A percentile compares a stretch with the other conserved stretches of the same genome.
These are phyloP conservation scores for Pediacus dermestoides DNA, from an alignment of 2,888 invertebrate species.

Conservation along the genomic window DNA sequence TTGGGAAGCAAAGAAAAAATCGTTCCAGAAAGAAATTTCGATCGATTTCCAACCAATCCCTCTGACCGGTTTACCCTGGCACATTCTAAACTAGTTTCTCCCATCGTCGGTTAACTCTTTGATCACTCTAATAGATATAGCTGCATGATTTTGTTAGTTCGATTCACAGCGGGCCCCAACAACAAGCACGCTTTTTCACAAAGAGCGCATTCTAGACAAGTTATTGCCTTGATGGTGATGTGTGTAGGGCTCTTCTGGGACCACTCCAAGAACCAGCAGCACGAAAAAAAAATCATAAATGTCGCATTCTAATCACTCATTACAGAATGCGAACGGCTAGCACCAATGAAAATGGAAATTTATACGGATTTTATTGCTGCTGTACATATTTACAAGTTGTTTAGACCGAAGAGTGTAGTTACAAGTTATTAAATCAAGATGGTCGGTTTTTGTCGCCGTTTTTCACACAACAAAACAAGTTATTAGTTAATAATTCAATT, in stretches of 20 bases:
- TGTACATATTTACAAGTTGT: conserved; percentile 24
- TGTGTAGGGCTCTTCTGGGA: conserved; percentile 4
- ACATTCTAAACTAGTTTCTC: conserved; percentile 38
- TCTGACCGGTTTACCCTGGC: conserved; percentile 23
- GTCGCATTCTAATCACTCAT: conserved; percentile 24
- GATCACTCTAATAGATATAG: conserved; percentile 41
- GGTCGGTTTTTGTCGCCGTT: not conserved
- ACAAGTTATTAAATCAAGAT: conserved; percentile 20
- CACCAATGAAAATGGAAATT: conserved; percentile 24
- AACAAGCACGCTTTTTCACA: conserved; percentile 32
- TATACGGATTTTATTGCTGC: conserved; percentile 25
- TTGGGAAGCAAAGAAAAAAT: conserved; percentile 16
- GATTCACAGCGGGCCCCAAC: conserved; percentile 38
- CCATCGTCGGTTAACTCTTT: conserved; percentile 40
- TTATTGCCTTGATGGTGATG: conserved; percentile 11
- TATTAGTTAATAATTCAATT: conserved; percentile 4
- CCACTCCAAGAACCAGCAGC: conserved; percentile 5
- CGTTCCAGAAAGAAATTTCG: conserved; percentile 14
- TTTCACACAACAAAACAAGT: not conserved
- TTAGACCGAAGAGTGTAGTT: conserved; percentile 19
- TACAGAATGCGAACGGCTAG: conserved; percentile 4
- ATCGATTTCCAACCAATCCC: conserved; percentile 1
- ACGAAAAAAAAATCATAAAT: conserved; percentile 24
- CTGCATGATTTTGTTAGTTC: conserved; percentile 43
- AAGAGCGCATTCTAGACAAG: conserved; percentile 26